Base-by-base conservation (phyloP, 2,797 vertebrate genomes). In the Falco naumanni region DNA sequence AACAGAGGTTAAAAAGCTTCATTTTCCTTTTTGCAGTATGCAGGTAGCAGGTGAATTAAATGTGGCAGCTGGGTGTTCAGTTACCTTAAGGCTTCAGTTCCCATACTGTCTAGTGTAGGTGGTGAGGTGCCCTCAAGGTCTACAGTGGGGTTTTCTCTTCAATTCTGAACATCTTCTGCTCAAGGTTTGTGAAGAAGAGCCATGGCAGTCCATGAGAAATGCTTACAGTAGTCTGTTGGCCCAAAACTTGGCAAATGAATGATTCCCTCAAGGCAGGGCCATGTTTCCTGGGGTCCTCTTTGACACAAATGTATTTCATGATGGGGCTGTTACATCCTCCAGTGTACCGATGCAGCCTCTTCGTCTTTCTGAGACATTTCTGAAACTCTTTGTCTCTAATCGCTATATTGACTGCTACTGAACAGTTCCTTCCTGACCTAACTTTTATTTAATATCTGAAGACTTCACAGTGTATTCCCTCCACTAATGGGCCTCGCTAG, bases 181-280 rank as follows among this genome's bases (percentile, higher is more conserved):
- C 43, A 56, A 60, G 3, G 9, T 56, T 76, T 72, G 8, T 19
- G 50, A 90, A 6, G 3, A 69, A 81, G 39, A 65, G 5, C 7
- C 8, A 8, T 11, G 2, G 7, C 1, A 1, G 11, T 16, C 33
- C 20, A 18, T 8, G 11, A 65, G n/a, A 34, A 48, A 34, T 21
- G 4, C 13, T 71, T 33, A 26, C 7, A 20, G 9, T 28, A 53
- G 14, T 54, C 47, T 72, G 14, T 57, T 71, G 45, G 12, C 31
- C n/a, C 13, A 11, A 76, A 82, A 82, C 34, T 45, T 34, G 22
- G 9, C 34, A 57, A 79, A 69, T 37, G 0, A 84, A 34, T 53
- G 21, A 84, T 33, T 53, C 19, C 11, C 31, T 87, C 31, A 70
- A 69, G 63, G 16, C 17, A 63, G 19, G 12, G 14, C 4, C 33